Evolutionary conservation across 2,888 invertebrate species (phyloP).

Genomic region (Thera britannica): DNA sequence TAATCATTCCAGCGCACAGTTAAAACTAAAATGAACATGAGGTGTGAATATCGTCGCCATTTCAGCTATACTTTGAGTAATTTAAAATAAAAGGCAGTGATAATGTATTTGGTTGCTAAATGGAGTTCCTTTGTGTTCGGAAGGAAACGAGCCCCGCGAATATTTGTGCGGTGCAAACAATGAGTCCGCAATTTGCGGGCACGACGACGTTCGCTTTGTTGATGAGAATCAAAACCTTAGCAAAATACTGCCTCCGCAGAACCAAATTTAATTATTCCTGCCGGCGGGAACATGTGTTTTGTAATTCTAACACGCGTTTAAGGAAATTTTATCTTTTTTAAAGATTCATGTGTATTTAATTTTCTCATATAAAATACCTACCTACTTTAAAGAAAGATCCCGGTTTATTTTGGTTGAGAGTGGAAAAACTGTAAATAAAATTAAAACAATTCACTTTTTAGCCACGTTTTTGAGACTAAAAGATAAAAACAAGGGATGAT

Average conservation of each 20-base stretch:
- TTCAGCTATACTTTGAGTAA: constrained; percentile 46
- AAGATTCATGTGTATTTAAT: constrained; percentile 1
- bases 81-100: constrained; percentile 67
- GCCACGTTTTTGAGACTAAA: too few species aligned
- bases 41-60: constrained; percentile 24
- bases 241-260: constrained; percentile 61
- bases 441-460: too few species aligned
- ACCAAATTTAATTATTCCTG: constrained; percentile 62
- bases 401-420: neutral
- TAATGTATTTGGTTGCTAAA: constrained; percentile 72
- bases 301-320: constrained; percentile 20
- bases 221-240: constrained; percentile 76
- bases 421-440: too few species aligned
- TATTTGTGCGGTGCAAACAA: constrained; percentile 80
- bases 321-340: constrained; percentile 13
- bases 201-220: constrained; percentile 71
- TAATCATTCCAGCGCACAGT: neutral
- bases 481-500: too few species aligned
- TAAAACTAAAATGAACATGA: constrained; percentile 3
- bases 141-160: constrained; percentile 72
- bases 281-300: constrained; percentile 32
- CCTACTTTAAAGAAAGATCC: neutral
- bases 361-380: too few species aligned
- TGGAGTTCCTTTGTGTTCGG: constrained; percentile 74
- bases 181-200: constrained; percentile 79